Base-by-base conservation (phyloP, 2,888 invertebrate genomes). In the Conchocele bisecta region DNA sequence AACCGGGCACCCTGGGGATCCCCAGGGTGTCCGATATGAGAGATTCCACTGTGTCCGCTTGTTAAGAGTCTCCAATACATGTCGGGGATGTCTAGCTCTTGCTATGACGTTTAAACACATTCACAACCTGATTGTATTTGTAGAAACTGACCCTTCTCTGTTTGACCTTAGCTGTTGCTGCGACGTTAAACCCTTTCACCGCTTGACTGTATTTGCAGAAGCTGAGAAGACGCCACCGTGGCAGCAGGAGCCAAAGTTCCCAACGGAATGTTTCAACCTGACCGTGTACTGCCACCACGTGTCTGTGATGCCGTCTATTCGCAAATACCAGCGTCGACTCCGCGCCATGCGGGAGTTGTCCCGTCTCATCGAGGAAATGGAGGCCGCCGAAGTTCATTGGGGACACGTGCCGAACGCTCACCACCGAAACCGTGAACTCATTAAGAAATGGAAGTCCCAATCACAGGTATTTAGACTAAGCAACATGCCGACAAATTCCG, bases 191-290 rank as follows among this genome's bases (percentile, higher is more conserved):
- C n/a, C n/a, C n/a, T n/a, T n/a, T n/a, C n/a, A n/a, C n/a, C n/a
- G n/a, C n/a, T n/a, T n/a, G n/a, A n/a, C n/a, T n/a, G n/a, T 26
- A 29, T 54, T 44, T 65, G 6, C 71, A 78, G 72, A 72, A 63
- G 33, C 54, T 13, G 51, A 70, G 33, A 64, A 60, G 17, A 60
- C 29, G 3, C 75, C 73, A 20, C 75, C 78, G 51, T 95, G 95
- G 94, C 93, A 94, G 11, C 93, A 94, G 11, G 95, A 95, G 58
- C 94, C 95, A 2, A 98, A 97, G 88, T 99, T 99, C 92, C 96
- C 97, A 76, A 98, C 98, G 0, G 96, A 97, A 83, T 99, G 98
- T 90, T 99, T 98, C 96, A 98, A 98, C 92, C 93, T 99, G 50
- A 98, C 98, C 0, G 93, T 98, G 41, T 97, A 98, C 91, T 96